Base-by-base conservation (phyloP, 2,797 vertebrate genomes). In the Peromyscus nudipes region DNA sequence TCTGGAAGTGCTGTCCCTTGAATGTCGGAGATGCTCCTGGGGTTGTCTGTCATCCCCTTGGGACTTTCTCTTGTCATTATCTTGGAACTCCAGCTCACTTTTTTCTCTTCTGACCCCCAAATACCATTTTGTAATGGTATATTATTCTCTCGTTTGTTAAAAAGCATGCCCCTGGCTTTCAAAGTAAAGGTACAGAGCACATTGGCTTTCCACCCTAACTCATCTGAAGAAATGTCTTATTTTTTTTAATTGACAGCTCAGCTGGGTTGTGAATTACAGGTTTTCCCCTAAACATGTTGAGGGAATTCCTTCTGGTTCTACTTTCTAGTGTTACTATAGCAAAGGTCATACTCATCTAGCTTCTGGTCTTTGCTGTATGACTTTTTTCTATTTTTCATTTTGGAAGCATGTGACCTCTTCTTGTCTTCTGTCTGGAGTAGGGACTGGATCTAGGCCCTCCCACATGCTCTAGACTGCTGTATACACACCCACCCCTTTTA, bases 81-180 rank as follows among this genome's bases (percentile, higher is more conserved):
- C 12, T 40, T 75, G 0, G 57, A 43, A 31, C 23, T 14, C 13
- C 34, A 65, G 75, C 43, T 29, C 10, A 55, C 17, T 21, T 23
- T 77, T 75, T n/a, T 49, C 40, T 65, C 0, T 6, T 3, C 71
- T 89, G 49, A 49, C 23, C 87, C 52, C 52, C 69, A 52, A 55
- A 14, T 76, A 29, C 19, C 31, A 14, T 80, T 90, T 73, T 34
- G 3, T 17, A 65, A 75, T 65, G 85, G 37, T n/a, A 23, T 87
- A 92, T 95, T 67, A 60, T 43, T 64, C 3, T 91, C 89, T 85
- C 13, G 0, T 85, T 82, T 94, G 21, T 65, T 87, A 86, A n/a
- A 91, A 83, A n/a, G 7, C 49, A 11, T 14, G 21, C 17, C 17
- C 37, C 67, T 27, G 40, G 37, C 40, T 96, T 77, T 71, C 73